Evolutionary conservation across 2,888 invertebrate species (phyloP).

Genomic region (Mylabris sibirica): DNA sequence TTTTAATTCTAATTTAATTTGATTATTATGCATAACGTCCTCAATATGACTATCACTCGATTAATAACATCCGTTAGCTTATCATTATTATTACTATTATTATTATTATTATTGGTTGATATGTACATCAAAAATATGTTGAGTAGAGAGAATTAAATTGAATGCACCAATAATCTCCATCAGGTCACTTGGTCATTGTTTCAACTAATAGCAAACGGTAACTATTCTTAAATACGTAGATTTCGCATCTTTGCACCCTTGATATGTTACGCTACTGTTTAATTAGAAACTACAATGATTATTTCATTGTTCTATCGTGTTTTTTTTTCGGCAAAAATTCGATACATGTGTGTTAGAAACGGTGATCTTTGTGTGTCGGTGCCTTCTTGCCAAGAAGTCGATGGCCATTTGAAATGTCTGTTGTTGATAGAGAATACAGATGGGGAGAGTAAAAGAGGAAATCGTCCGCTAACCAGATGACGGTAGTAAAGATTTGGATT

Average conservation of each 20-base stretch:
- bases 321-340: not conserved
- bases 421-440: not conserved
- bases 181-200: constrained; percentile 5
- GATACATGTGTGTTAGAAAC: not conserved
- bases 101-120: not conserved
- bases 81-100: not conserved
- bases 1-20: not conserved
- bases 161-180: constrained; percentile 3
- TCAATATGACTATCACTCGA: not conserved
- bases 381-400: constrained; percentile 33
- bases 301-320: constrained; percentile 12
- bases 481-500: constrained; percentile 17
- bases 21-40: not conserved
- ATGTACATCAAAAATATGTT: not conserved
- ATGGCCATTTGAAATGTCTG: constrained; percentile 30
- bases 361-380: not conserved
- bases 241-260: not conserved
- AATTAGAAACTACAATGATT: constrained; percentile 39
- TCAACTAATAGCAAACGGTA: too few species aligned
- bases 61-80: not conserved
- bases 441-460: constrained; percentile 20
- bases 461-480: constrained; percentile 35
- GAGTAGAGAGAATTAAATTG: constrained; percentile 1
- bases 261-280: not conserved
- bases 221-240: not conserved